A percentile compares a stretch with the other conserved stretches of the same genome.
phyloP scores from a whole-genome alignment of 30 jellyfish, hydroid and myxozoan genomes.

The Aurelia coerulea region DNA sequence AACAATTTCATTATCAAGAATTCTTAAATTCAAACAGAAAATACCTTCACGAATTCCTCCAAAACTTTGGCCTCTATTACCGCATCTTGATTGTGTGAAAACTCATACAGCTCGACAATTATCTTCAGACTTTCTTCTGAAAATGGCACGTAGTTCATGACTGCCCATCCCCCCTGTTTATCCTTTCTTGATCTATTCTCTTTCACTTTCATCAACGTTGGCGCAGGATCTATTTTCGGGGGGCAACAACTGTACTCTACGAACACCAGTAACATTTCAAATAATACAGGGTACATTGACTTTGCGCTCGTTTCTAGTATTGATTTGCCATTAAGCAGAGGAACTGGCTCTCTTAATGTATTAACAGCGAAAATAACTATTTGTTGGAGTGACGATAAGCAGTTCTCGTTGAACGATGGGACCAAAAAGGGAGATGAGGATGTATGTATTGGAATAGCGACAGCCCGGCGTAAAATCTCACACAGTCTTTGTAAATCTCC shows the following conservation, averaged over 20 bases:
- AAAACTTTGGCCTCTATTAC: constrained; percentile 75
- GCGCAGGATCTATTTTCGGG: constrained; percentile 81
- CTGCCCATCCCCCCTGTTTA: constrained; percentile 85
- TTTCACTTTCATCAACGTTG: constrained; percentile 10
- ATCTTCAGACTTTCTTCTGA: constrained; percentile 85
- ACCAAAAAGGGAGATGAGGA: constrained; percentile 86
- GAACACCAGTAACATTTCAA: constrained; percentile 64
- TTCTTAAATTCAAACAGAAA: not conserved
- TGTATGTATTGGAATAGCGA: constrained; percentile 91
- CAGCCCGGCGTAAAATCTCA: constrained; percentile 77
- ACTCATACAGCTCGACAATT: constrained; percentile 68
- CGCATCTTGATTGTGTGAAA: constrained; percentile 56
- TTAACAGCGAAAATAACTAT: constrained; percentile 62
- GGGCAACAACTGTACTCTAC: constrained; percentile 97
- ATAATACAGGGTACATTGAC: constrained; percentile 88
- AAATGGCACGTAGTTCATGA: constrained; percentile 91
- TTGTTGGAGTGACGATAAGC: constrained; percentile 87
- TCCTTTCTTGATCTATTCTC: constrained; percentile 35
- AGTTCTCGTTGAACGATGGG: constrained; percentile 90
- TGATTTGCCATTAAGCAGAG: constrained; percentile 50
- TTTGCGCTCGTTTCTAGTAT: constrained; percentile 63
- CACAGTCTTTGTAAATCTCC: constrained; percentile 94
- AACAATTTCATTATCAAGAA: too few relatives aligned
- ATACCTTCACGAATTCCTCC: constrained; percentile 82
- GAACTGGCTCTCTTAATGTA: constrained; percentile 70